Conservation (phyloP, 2,888 invertebrate genomes). For the Orthosia incerta region DNA sequence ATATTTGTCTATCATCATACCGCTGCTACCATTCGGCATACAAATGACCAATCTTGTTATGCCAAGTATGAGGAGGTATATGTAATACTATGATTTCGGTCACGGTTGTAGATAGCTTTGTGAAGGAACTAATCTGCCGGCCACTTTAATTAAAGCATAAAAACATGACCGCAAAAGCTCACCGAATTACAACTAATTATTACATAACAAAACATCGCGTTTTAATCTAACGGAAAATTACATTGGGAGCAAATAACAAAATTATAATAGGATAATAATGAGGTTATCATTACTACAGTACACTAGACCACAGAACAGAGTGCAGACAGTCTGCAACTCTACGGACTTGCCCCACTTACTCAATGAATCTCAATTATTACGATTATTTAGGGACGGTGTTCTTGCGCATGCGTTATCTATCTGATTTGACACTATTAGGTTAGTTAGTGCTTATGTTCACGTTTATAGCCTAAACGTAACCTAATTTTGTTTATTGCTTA, state of each 20-base stretch:
- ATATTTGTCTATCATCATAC: background rate
- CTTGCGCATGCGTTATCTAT: constrained; percentile 62
- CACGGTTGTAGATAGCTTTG: constrained; percentile 7
- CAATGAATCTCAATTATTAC: constrained; percentile 72
- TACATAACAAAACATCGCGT: constrained; percentile 41
- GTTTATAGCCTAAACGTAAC: constrained; percentile 59
- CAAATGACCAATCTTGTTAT: background rate
- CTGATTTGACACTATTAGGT: constrained; percentile 61
- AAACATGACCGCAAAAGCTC: constrained; percentile 42
- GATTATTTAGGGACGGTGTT: constrained; percentile 63
- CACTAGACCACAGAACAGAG: constrained; percentile 69
- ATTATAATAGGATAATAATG: constrained; percentile 79
- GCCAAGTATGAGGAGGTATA: background rate
- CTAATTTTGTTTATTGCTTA: constrained; percentile 52
- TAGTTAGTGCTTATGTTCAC: constrained; percentile 57
- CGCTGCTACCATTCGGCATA: background rate
- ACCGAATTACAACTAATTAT: constrained; percentile 34
- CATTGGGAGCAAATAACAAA: constrained; percentile 77
- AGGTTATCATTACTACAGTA: constrained; percentile 77
- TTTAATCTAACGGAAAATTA: constrained; percentile 77
- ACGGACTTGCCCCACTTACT: constrained; percentile 74
- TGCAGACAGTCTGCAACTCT: constrained; percentile 65
- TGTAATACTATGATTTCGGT: background rate
- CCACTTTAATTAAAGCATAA: constrained; percentile 10
- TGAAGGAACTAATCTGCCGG: constrained; percentile 7